phyloP scores from a whole-genome alignment of 37 sponge, comb jelly and placozoan genomes.

The Dysidea cf. avara region DNA sequence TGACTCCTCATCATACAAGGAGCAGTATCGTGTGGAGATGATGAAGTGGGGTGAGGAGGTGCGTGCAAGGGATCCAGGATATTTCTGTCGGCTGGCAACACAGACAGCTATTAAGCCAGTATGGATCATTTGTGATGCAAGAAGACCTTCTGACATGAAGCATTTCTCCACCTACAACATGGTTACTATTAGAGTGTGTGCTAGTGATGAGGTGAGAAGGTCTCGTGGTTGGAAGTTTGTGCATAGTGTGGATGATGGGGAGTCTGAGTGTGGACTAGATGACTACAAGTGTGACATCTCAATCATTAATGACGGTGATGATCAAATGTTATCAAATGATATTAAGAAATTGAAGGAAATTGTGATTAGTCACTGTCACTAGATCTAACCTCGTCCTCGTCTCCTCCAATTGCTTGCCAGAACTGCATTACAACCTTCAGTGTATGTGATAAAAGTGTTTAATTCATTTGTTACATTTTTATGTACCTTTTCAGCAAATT shows the following conservation, averaged over 20 bases:
- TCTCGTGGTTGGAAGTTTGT: constrained; percentile 81
- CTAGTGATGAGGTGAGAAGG: constrained; percentile 55
- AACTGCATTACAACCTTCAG: constrained; percentile 75
- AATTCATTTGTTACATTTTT: too few relatives aligned
- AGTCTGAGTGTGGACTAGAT: constrained; percentile 93
- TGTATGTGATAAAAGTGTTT: too few relatives aligned
- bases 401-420: constrained; percentile 81
- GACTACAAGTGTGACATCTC: constrained; percentile 53
- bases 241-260: constrained; percentile 81
- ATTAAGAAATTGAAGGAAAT: not conserved
- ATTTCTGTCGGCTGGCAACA: constrained; percentile 84
- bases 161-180: constrained; percentile 58
- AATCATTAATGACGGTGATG: constrained; percentile 62
- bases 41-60: constrained; percentile 83
- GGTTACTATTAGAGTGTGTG: constrained; percentile 63
- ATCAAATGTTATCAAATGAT: not conserved
- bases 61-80: constrained; percentile 61
- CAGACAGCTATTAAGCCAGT: constrained; percentile 48
- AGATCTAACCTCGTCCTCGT: constrained; percentile 48
- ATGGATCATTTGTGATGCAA: constrained; percentile 86
- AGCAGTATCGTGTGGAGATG: constrained; percentile 84
- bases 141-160: constrained; percentile 78
- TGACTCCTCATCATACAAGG: constrained; percentile 84
- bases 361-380: not conserved
- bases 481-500: constrained; percentile 79